Base-by-base conservation (phyloP, 1,140 invertebrate species). In the Varroa destructor region DNA sequence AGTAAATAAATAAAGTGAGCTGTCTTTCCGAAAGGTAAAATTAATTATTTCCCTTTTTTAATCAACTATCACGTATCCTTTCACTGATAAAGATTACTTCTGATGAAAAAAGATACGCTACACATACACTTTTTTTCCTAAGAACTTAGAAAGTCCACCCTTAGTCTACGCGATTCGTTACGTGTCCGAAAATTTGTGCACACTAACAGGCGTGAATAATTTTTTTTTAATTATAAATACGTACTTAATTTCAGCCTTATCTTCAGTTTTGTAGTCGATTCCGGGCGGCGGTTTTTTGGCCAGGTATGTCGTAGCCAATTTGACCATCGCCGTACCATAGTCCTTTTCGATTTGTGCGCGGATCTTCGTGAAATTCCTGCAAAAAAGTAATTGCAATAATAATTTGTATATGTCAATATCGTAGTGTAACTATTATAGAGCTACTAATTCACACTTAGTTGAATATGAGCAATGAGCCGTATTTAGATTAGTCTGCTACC, bases 271-370 rank as follows among this genome's bases (percentile, higher is more conserved):
- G 40, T 74, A 73, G 77, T 92, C 90, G 0, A 90, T 88, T 78
- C 92, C 90, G 77, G 89, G 88, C 37, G 89, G 89, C 77, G 91
- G 90, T 81, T 93, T 93, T 80, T 91, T 91, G 79, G 91, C 91
- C 73, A 93, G 84, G 81, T 92, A 92, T 25, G 88, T 87, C 37
- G 88, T 90, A 1, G 90, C 89, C 77, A 93, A 88, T 82, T 93
- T 93, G 70, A 92, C 83, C 73, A 94, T 80, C 42, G 89, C 88
- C 87, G 95, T 91, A 0, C 90, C 91, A 80, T 96, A 96, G 14
- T 90, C 90, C 79, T 93, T 95, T 80, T 97, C 93, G 75, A 96
- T 89, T 37, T 89, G 85, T 36, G 90, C 91, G 75, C 90, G 85
- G 79, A 93, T 93, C 77, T 94, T 87, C 55, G 88, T 89, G 80